Evolutionary conservation across 2,113 vertebrate genomes (phyloP), one percentile per base, ranked within the genome.

Genomic region (Centrocercus urophasianus): DNA sequence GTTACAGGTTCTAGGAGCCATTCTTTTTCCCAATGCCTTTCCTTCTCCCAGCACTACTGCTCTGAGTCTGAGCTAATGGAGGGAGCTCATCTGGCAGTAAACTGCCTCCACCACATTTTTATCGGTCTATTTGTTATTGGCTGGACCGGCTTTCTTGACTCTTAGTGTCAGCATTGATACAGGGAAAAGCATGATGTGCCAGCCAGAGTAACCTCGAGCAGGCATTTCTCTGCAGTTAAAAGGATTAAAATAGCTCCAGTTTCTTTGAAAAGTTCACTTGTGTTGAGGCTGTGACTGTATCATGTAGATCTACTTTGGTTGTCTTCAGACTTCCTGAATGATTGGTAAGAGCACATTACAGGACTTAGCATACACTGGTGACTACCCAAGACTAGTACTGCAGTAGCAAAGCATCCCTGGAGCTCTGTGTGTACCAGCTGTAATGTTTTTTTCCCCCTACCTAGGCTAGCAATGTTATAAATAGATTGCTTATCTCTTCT

Each of bases 361-460:
- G 22, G 57, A 40, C 22, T 47, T 19, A 0, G 3, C 0, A 1
- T 56, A 17, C 80, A 59, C 36, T 10, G 34, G 22, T 30, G 83
- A 1, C n/a, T 38, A 4, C 30, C 57, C 14, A 38, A 59, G 82
- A 11, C 8, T 10, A 10, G 73, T 61, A 5, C 3, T 0, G 0
- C 57, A 54, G 61, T 48, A 34, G 52, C 57, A 50, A 5, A 69
- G 63, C 38, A 38, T 1, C 1, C 27, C 6, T 18, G 18, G 36
- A 27, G 47, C n/a, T 65, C 47, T n/a, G 27, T 0, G 0, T 57
- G 32, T 42, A 59, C 21, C 32, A n/a, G 22, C 76, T 70, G 43
- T 3, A 1, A 28, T 28, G 45, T 45, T 54, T 45, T 54, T 59
- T 42, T 45, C 57, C 34, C n/a, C n/a, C 34, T 54, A 82, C 73